Evolutionary conservation across 2,797 vertebrate genomes (phyloP).

Genomic region (Epinephelus malabaricus): DNA sequence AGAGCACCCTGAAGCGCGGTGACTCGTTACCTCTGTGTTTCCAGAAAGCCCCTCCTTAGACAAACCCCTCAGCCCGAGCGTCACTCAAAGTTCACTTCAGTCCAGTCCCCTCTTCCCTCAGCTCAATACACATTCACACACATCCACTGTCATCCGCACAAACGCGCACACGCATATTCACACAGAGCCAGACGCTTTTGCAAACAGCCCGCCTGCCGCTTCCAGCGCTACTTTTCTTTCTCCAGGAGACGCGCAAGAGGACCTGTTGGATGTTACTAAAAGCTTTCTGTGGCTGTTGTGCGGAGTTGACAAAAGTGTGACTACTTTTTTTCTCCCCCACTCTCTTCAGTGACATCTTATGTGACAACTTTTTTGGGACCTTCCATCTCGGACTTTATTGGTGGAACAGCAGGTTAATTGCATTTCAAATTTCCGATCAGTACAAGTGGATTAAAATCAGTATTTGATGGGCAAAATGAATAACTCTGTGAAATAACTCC

Average conservation of each 20-base stretch:
- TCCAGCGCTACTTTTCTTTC: slow-evolving; percentile 47
- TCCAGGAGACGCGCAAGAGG: slow-evolving; percentile 26
- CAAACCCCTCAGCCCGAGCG: slow-evolving; percentile 62
- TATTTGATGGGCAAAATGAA: slow-evolving; percentile 65
- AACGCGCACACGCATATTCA: slow-evolving; percentile 28
- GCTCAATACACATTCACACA: slow-evolving; percentile 54
- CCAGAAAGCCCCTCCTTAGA: slow-evolving; percentile 72
- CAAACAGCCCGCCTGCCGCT: slow-evolving; percentile 48
- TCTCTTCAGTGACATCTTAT: slow-evolving; percentile 10
- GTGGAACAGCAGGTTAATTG: slow-evolving; percentile 49
- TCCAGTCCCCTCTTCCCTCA: slow-evolving; percentile 59
- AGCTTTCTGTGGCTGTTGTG: background rate
- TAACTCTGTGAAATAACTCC: slow-evolving; percentile 66
- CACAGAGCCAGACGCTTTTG: slow-evolving; percentile 40
- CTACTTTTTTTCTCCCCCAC: slow-evolving; percentile 4
- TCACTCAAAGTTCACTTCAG: slow-evolving; percentile 75
- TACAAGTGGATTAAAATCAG: slow-evolving; percentile 61
- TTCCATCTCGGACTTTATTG: slow-evolving; percentile 39
- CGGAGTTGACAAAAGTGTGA: slow-evolving; percentile 37
- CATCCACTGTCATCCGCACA: slow-evolving; percentile 34
- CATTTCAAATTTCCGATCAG: slow-evolving; percentile 24
- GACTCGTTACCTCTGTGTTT: slow-evolving; percentile 49
- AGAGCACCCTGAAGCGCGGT: slow-evolving; percentile 14
- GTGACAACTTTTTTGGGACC: slow-evolving; percentile 37
- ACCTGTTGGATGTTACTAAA: slow-evolving; percentile 50